Percentiles rank a stretch among this genome's conserved stretches.
Conservation (phyloP, 2,113 vertebrate genomes). For the Tragelaphus imberbis region DNA sequence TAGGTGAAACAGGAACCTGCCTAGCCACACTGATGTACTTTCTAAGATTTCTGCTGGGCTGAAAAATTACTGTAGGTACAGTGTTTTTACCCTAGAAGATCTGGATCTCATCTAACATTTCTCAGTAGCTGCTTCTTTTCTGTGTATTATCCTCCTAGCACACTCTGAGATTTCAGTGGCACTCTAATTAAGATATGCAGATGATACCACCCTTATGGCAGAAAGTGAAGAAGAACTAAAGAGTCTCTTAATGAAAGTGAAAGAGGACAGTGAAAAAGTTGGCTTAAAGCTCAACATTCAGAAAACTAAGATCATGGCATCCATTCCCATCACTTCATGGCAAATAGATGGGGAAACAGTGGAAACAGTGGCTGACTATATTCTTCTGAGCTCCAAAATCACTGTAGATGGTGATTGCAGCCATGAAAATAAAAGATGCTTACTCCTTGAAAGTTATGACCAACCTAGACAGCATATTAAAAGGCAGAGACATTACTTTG, state of each 20-base stretch:
- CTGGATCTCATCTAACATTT: not conserved
- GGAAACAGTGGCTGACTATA: not conserved
- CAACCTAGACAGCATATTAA: not conserved
- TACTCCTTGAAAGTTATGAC: not conserved
- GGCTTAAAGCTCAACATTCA: not conserved
- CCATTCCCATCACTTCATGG: not conserved
- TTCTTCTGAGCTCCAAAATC: not conserved
- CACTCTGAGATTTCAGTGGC: not conserved
- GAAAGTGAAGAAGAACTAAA: not conserved
- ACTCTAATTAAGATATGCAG: not conserved
- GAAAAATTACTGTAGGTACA: not conserved
- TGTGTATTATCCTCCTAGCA: not conserved
- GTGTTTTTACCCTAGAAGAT: not conserved
- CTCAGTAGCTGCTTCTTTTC: not conserved
- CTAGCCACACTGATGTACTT: not conserved
- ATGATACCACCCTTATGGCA: not conserved
- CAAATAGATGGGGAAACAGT: not conserved
- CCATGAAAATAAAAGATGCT: not conserved
- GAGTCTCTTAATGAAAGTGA: not conserved
- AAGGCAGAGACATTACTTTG: not conserved
- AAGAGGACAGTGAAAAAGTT: not conserved
- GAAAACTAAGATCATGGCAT: not conserved
- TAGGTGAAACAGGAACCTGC: not conserved
- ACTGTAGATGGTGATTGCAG: not conserved
- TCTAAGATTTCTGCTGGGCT: not conserved